Evolutionary conservation across 1,140 invertebrate genomes (phyloP).

Genomic region (Eumeta japonica): DNA sequence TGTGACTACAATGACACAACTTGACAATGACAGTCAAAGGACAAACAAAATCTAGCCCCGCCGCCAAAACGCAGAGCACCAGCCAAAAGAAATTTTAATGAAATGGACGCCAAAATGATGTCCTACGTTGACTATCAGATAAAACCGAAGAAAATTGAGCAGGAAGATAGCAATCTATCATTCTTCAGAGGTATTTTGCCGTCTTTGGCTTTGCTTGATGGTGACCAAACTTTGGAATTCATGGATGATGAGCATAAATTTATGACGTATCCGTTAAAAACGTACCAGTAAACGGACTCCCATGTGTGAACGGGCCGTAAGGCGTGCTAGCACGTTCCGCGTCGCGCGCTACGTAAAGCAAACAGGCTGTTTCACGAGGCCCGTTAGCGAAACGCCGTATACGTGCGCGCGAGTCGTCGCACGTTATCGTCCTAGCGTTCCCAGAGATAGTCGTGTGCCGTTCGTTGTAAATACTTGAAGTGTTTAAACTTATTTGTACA

Average conservation of each 20-base stretch:
- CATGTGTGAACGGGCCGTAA: no score
- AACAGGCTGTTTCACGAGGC: no score
- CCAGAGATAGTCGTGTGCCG: no score
- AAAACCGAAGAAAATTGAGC: slow-evolving; percentile 9
- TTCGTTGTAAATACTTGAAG: no score
- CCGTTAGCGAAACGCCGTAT: no score
- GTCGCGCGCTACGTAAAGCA: no score
- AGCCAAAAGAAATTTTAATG: slow-evolving; percentile 10
- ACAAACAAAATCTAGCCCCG: slow-evolving; percentile 6
- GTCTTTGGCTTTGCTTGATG: slow-evolving; percentile 11
- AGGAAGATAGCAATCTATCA: slow-evolving; percentile 13
- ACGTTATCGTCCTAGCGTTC: no score
- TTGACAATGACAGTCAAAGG: slow-evolving; percentile 5
- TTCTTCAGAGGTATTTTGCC: slow-evolving; percentile 16
- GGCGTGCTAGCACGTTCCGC: no score
- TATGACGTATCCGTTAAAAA: slow-evolving; percentile 3
- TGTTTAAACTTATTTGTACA: no score
- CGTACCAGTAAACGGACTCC: neutral
- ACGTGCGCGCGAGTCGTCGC: no score
- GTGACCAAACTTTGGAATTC: slow-evolving; percentile 18
- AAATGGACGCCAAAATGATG: slow-evolving; percentile 9
- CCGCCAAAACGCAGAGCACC: no score
- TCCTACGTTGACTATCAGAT: slow-evolving; percentile 5
- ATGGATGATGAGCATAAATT: slow-evolving; percentile 9
- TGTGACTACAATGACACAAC: no score